Conservation (phyloP, 2,888 invertebrate species). For the Agrotis ipsilon region DNA sequence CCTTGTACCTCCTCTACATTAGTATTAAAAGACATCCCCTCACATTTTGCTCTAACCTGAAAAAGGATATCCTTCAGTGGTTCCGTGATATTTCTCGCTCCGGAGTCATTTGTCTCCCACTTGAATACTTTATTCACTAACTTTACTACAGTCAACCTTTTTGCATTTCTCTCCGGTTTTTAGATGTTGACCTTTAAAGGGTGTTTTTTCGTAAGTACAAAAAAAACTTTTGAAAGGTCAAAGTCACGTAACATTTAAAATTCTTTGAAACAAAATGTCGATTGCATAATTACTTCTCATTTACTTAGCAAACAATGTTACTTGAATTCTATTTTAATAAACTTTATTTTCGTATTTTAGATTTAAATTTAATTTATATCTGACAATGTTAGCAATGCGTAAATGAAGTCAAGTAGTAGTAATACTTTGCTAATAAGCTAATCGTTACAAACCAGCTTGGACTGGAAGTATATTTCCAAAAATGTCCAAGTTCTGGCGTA, state of each 20-base stretch:
- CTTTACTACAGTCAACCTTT: conserved; percentile 64
- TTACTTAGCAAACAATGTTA: conserved; percentile 11
- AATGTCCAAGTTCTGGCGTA: neutral
- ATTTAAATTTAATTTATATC: too few species aligned
- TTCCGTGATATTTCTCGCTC: conserved; percentile 64
- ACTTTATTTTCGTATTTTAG: conserved; percentile 12
- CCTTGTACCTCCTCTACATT: conserved; percentile 8
- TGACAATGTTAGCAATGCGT: too few species aligned
- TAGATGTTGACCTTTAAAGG: conserved; percentile 28
- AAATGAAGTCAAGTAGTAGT: too few species aligned
- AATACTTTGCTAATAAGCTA: neutral
- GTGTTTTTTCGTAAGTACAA: conserved; percentile 17
- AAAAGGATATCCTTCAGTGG: conserved; percentile 48
- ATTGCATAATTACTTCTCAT: neutral
- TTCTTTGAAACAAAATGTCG: conserved; percentile 11
- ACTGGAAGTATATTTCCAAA: neutral
- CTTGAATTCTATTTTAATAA: neutral
- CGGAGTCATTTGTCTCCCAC: conserved; percentile 63
- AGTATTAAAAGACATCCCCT: conserved; percentile 45
- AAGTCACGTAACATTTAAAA: conserved; percentile 16
- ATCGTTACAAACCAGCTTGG: neutral
- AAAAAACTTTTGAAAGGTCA: conserved; percentile 5
- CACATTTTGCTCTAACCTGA: conserved; percentile 45
- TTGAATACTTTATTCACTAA: conserved; percentile 72
- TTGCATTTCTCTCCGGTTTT: conserved; percentile 50